These are phyloP conservation scores for Alcis repandata DNA, from an alignment of 2,888 invertebrate genomes.

Conservation along the genomic window DNA sequence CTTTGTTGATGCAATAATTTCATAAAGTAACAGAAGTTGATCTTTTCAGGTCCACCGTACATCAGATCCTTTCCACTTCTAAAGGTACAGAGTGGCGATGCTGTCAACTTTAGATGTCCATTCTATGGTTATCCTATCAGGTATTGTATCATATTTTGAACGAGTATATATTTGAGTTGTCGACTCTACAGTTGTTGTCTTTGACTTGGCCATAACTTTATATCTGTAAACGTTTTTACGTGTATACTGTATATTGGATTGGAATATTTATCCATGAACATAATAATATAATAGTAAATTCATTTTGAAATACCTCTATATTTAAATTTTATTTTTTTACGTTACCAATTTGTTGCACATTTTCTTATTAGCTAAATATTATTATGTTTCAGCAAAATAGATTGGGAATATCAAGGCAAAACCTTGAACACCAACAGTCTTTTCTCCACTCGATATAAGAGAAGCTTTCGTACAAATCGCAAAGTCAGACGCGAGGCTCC, in stretches of 20 bases:
- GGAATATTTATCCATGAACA: too few species aligned
- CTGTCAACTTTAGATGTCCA: conserved; percentile 92
- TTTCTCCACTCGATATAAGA: conserved; percentile 74
- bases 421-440: conserved; percentile 70
- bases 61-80: conserved; percentile 90
- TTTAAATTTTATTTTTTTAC: too few species aligned
- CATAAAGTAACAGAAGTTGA: conserved; percentile 8
- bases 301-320: too few species aligned
- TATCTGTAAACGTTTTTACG: too few species aligned
- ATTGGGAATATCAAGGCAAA: conserved; percentile 81
- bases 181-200: too few species aligned
- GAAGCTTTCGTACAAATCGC: conserved; percentile 57
- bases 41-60: conserved; percentile 89
- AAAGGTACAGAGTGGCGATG: conserved; percentile 92
- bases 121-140: conserved; percentile 95
- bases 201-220: too few species aligned
- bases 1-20: background rate
- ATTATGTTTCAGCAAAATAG: conserved; percentile 75
- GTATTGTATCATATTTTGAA: conserved; percentile 52
- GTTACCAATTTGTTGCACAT: too few species aligned
- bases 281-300: too few species aligned
- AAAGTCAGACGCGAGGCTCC: conserved; percentile 68
- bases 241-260: too few species aligned
- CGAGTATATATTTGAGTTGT: too few species aligned
- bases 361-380: too few species aligned